A percentile compares a stretch with the other conserved stretches of the same genome.
These are phyloP conservation scores for Chaetodon trifasciatus DNA, from an alignment of 2,797 vertebrate species.

Conservation along the genomic window DNA sequence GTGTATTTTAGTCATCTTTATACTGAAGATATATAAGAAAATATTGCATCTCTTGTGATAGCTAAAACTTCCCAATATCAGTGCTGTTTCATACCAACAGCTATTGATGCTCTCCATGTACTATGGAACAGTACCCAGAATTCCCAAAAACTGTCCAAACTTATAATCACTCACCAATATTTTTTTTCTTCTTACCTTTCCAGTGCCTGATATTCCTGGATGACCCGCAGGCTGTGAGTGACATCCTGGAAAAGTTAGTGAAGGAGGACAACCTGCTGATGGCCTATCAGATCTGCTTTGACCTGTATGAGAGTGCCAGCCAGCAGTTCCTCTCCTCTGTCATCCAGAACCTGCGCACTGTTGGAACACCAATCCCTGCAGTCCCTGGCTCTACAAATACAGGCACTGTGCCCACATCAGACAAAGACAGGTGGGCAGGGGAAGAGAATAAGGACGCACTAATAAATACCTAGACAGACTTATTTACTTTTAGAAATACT, in stretches of 20 bases:
- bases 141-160: background rate
- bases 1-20: no score
- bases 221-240: conserved; percentile 98
- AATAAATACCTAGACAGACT: background rate
- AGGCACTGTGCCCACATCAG: conserved; percentile 91
- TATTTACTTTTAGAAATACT: background rate
- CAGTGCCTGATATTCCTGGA: conserved; percentile 99
- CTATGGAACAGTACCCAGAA: background rate
- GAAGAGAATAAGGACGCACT: background rate
- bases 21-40: no score
- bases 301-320: conserved; percentile 98
- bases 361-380: conserved; percentile 95
- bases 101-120: background rate
- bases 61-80: background rate
- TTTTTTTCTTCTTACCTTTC: conserved; percentile 4
- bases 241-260: conserved; percentile 97
- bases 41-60: background rate
- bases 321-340: conserved; percentile 99
- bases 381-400: conserved; percentile 98
- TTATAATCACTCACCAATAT: background rate
- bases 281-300: conserved; percentile 99
- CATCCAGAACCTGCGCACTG: conserved; percentile 95
- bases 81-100: background rate
- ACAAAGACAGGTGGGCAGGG: conserved; percentile 91
- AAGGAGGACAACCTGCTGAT: conserved; percentile 99